Evolutionary conservation across 1,140 invertebrate species (phyloP), one percentile per base, ranked within the genome.

Genomic region (Neodiprion fabricii): DNA sequence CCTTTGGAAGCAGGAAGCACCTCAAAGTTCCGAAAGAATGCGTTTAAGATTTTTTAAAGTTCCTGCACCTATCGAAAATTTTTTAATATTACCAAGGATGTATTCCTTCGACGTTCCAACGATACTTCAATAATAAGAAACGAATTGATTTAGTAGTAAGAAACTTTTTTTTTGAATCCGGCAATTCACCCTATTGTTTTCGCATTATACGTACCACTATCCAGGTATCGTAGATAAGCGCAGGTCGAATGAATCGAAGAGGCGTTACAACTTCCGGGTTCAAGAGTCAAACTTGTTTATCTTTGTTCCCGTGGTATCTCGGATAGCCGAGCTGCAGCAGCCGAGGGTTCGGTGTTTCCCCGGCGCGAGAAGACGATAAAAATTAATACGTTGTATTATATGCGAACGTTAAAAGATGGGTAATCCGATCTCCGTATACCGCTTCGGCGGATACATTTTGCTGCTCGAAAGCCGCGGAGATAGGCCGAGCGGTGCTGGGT

Each of bases 241-340:
- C 28, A 40, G 53, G 53, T 61, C 28, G 28, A 40, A 40, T 1
- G 5, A 40, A 40, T 40, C 53, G 53, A 61, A 61, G 5, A 61
- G 53, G n/a, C 53, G 11, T 17, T 61, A 61, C 11, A 61, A 17
- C n/a, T 61, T 61, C 53, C 53, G 53, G 53, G 53, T 61, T 61
- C 53, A 61, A 61, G 53, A 61, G 53, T 61, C 53, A 61, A 61
- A 61, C 53, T 61, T 61, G 53, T 61, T 61, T 61, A 61, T 61
- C 53, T 61, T 61, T 61, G 53, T 61, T 61, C 53, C n/a, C 11
- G 11, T 61, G 53, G 53, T 61, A 61, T 7, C 53, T 17, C 5
- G 9, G 11, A 40, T 61, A 61, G n/a, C 11, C 53, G 53, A 61
- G 53, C 0, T 40, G 28, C 28, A 40, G 53, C 53, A 40, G 53